Conservation (phyloP, 2,888 invertebrate species). For the Beris chalybata region DNA sequence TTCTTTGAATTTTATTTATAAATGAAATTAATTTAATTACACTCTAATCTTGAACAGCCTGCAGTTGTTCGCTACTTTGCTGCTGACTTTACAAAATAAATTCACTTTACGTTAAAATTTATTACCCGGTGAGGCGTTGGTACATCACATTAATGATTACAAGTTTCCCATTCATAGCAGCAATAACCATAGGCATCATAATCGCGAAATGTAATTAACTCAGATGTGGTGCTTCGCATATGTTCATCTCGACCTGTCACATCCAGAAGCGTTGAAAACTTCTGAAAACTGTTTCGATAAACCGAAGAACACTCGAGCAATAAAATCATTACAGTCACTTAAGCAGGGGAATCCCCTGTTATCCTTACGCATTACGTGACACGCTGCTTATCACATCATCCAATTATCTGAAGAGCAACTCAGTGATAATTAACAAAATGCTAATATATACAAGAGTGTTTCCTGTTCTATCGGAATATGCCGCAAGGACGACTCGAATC, state of each 20-base stretch:
- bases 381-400: slow-evolving; percentile 30
- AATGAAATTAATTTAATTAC: too few relatives aligned
- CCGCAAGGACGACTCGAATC: not conserved
- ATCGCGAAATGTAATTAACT: too few relatives aligned
- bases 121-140: too few relatives aligned
- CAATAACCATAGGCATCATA: too few relatives aligned
- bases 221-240: not conserved
- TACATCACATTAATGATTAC: too few relatives aligned
- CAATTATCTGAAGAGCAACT: slow-evolving; percentile 29
- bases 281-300: slow-evolving; percentile 16
- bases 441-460: not conserved
- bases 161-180: too few relatives aligned
- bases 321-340: slow-evolving; percentile 14
- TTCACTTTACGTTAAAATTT: too few relatives aligned
- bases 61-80: too few relatives aligned
- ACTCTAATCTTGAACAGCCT: too few relatives aligned
- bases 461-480: slow-evolving; percentile 1
- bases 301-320: slow-evolving; percentile 11
- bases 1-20: too few relatives aligned
- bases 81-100: too few relatives aligned
- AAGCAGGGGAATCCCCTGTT: slow-evolving; percentile 7
- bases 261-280: slow-evolving; percentile 12
- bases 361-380: slow-evolving; percentile 16
- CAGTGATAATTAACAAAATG: slow-evolving; percentile 27
- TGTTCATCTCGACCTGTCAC: slow-evolving; percentile 15